Evolutionary conservation across 2,797 vertebrate genomes (phyloP).

Genomic region (Acanthurus tractus): DNA sequence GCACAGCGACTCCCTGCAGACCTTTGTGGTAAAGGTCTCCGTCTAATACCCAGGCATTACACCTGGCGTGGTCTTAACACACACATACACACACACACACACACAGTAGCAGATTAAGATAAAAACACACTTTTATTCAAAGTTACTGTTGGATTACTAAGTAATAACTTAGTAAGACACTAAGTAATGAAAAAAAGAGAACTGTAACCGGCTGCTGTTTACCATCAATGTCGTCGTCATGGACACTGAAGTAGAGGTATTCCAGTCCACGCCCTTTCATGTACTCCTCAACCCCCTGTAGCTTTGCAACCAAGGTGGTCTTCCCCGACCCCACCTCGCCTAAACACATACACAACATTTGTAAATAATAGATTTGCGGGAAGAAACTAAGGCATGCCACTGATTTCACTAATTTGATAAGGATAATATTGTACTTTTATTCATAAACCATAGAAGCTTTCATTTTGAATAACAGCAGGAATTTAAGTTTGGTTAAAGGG

Average conservation of each 20-base stretch:
- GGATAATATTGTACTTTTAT: neutral
- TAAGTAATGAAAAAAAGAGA: neutral
- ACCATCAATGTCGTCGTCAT: conserved; percentile 98
- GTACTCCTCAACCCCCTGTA: conserved; percentile 96
- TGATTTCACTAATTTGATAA: neutral
- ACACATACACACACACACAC: conserved; percentile 40
- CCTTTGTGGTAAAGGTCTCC: conserved; percentile 98
- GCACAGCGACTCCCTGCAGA: conserved; percentile 95
- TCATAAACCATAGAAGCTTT: neutral
- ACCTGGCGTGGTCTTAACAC: conserved; percentile 92
- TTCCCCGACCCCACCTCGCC: conserved; percentile 99
- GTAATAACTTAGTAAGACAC: no score
- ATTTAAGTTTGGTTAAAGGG: neutral
- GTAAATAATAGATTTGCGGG: neutral
- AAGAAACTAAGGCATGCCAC: neutral
- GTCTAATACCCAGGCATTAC: conserved; percentile 98
- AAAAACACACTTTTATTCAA: neutral
- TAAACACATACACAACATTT: conserved; percentile 61
- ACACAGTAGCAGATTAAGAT: conserved; percentile 18
- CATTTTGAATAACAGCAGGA: neutral
- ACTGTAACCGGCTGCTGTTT: conserved; percentile 57
- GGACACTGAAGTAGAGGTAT: conserved; percentile 96
- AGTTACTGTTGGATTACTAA: neutral
- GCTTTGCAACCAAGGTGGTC: conserved; percentile 96
- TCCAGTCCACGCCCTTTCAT: conserved; percentile 99